Conservation (phyloP, 2,113 vertebrate species). For the Neoarius graeffei region DNA sequence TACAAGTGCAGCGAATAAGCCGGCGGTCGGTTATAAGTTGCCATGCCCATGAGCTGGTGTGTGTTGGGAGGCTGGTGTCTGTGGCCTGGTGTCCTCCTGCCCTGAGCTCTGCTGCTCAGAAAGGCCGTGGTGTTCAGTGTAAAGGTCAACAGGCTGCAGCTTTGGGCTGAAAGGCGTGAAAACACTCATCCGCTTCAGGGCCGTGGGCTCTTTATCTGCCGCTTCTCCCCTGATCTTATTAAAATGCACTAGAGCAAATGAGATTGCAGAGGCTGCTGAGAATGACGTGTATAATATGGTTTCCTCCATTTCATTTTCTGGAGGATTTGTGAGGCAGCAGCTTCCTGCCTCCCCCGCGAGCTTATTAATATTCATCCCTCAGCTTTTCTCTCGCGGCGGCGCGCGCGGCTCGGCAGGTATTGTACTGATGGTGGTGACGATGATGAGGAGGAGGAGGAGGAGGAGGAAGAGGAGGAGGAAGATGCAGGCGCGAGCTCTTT, state of each 20-base stretch:
- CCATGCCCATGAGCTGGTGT: background rate
- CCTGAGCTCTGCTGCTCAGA: background rate
- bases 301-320: constrained; percentile 69
- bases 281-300: constrained; percentile 77
- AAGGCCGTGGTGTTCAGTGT: constrained; percentile 29
- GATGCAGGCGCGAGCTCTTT: constrained; percentile 39
- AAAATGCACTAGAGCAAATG: constrained; percentile 77
- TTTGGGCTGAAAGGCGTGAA: constrained; percentile 36
- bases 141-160: constrained; percentile 45
- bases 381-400: constrained; percentile 61
- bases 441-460: background rate
- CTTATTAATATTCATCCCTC: constrained; percentile 79
- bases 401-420: constrained; percentile 46
- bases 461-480: constrained; percentile 26
- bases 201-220: constrained; percentile 16
- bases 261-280: constrained; percentile 75
- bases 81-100: too few relatives aligned
- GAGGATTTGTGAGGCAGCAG: constrained; percentile 70
- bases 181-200: constrained; percentile 29
- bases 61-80: too few relatives aligned
- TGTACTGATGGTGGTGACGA: constrained; percentile 50
- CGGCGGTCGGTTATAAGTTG: background rate
- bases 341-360: constrained; percentile 59
- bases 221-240: constrained; percentile 63
- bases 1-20: background rate